Percentiles rank a stretch among this genome's conserved stretches.
Evolutionary conservation across 1,140 invertebrate species (phyloP).

Genomic region (Bombus confusus): DNA sequence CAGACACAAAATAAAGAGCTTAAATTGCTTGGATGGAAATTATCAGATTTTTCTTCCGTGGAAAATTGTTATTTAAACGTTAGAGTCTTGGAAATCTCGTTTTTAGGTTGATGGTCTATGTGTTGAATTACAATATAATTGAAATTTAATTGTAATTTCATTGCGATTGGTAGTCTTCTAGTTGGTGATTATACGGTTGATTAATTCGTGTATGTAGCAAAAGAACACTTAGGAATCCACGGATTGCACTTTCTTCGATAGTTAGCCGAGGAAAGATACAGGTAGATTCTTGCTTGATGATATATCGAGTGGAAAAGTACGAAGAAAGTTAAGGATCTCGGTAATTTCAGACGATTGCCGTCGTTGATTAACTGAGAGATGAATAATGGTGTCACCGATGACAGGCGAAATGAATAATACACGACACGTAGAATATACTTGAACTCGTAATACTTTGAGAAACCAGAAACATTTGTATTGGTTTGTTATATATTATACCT

Average conservation of each 20-base stretch:
- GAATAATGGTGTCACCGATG: constrained; percentile 25
- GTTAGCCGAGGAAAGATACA: background rate
- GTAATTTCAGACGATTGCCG: constrained; percentile 36
- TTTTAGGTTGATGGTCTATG: background rate
- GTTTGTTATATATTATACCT: background rate
- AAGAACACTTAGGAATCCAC: background rate
- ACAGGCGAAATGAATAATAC: constrained; percentile 16
- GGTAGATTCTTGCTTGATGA: constrained; percentile 13
- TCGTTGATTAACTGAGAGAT: constrained; percentile 33
- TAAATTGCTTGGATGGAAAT: background rate
- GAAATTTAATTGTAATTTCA: background rate
- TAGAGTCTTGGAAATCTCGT: background rate
- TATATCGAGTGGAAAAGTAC: constrained; percentile 20
- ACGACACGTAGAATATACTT: background rate
- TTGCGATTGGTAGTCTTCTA: background rate
- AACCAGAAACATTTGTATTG: background rate
- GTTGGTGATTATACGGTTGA: background rate
- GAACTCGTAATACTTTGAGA: background rate
- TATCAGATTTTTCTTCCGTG: background rate
- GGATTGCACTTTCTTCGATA: constrained; percentile 44
- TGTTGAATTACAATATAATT: background rate
- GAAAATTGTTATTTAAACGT: background rate
- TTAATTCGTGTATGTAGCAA: constrained; percentile 19
- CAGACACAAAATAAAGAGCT: background rate
- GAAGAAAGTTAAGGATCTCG: constrained; percentile 38